Base-by-base conservation (phyloP, 1,140 invertebrate genomes). In the Saxidomus purpurata region DNA sequence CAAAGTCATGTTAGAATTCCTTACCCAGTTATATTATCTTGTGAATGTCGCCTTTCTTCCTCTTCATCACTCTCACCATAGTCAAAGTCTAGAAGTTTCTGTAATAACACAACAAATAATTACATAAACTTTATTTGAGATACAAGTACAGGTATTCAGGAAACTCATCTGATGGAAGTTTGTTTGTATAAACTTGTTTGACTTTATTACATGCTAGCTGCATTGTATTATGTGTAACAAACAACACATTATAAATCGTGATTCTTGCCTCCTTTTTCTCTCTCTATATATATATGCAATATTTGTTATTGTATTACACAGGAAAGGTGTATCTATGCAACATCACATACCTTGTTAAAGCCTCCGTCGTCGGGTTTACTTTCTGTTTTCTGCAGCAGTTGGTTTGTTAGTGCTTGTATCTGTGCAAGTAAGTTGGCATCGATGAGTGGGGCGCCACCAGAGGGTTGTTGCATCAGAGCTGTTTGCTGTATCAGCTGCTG, bases 61-160 rank as follows among this genome's bases (percentile, higher is more conserved):
- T 98, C 98, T 43, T 98, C 98, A 90, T 98, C 97, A 94, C 98
- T 97, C 91, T 98, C 97, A 0, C 97, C 97, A 95, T 98, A 98
- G 95, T 98, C 98, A 96, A 98, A 98, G 94, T 98, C 98, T 34
- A 98, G 95, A 0, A 98, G 94, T 94, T 98, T 98, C 94, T 97
- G 94, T 97, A 97, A 79, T 34, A 22, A 36, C 4, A 79, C 15
- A 52, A 79, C 55, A 25, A 63, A 28, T 15, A 43, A 43, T 43
- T 43, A 43, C 43, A 43, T 43, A 43, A 15, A 15, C 15, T 4
- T 43, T 43, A 43, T 43, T 43, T 43, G 43, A 43, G 43, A 15
- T 43, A 43, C 15, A 43, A n/a, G n/a, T n/a, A n/a, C n/a, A n/a
- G n/a, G n/a, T n/a, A n/a, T n/a, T n/a, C n/a, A n/a, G n/a, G n/a